These are phyloP conservation scores for Leptopilina clavipes DNA, from an alignment of 1,140 invertebrate genomes.

Conservation along the genomic window DNA sequence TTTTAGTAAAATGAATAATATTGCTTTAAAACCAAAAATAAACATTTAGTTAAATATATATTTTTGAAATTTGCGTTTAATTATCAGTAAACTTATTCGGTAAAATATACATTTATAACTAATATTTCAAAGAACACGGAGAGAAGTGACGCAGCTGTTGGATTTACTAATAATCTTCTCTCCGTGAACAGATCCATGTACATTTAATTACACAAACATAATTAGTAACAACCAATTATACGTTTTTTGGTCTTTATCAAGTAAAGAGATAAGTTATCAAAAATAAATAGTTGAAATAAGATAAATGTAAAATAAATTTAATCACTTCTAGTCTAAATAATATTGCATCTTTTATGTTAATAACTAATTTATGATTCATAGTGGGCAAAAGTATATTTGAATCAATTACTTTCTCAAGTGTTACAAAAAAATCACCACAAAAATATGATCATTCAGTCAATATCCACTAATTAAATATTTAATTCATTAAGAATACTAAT, in stretches of 20 bases:
- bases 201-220: neutral
- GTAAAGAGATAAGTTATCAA: neutral
- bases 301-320: neutral
- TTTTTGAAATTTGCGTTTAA: neutral
- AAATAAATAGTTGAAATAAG: neutral
- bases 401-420: neutral
- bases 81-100: neutral
- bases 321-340: neutral
- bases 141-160: too few relatives aligned
- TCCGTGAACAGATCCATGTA: neutral
- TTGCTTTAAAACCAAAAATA: neutral
- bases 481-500: too few relatives aligned
- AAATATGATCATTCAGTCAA: too few relatives aligned
- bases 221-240: neutral
- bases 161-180: too few relatives aligned
- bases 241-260: neutral
- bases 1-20: neutral
- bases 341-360: conserved; percentile 1
- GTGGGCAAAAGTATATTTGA: neutral
- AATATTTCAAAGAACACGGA: too few relatives aligned
- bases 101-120: neutral
- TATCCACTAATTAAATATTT: too few relatives aligned
- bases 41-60: neutral
- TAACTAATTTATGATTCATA: neutral
- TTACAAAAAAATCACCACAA: neutral